Conservation (phyloP, 2,888 invertebrate species). For the Chironomus riparius region DNA sequence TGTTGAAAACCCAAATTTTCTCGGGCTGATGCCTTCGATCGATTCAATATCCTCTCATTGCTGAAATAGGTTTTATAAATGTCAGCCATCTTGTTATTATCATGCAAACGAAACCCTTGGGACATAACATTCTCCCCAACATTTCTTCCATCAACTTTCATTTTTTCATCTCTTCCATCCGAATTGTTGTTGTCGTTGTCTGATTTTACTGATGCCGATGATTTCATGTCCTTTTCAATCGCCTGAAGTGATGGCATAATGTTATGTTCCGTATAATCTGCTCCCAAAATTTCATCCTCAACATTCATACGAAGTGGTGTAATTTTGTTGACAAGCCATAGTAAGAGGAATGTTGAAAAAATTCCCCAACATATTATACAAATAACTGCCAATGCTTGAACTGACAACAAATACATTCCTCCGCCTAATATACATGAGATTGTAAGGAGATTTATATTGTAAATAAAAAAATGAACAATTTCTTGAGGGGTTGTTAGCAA, state of each 20-base stretch:
- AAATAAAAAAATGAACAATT: too few relatives aligned
- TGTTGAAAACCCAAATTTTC: constrained; percentile 10
- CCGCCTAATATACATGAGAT: constrained; percentile 51
- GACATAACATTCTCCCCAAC: neutral
- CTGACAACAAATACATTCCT: constrained; percentile 68
- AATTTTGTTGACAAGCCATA: constrained; percentile 63
- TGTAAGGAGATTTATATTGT: too few relatives aligned
- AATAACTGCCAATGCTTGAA: constrained; percentile 58
- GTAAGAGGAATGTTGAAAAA: constrained; percentile 52
- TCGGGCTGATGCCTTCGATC: neutral
- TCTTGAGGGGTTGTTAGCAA: too few relatives aligned
- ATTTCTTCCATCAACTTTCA: too few relatives aligned
- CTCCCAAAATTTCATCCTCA: constrained; percentile 71
- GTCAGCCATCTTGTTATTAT: neutral
- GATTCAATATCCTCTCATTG: neutral
- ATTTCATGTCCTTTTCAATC: neutral
- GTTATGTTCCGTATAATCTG: constrained; percentile 67
- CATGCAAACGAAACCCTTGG: constrained; percentile 4
- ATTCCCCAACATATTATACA: constrained; percentile 63
- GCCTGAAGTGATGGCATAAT: neutral
- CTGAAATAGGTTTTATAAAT: constrained; percentile 9
- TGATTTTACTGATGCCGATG: neutral
- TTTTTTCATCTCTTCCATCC: neutral
- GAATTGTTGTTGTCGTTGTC: neutral
- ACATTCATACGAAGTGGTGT: constrained; percentile 67